Base-by-base conservation (phyloP, 2,113 vertebrate species). In the Felis chaus region DNA sequence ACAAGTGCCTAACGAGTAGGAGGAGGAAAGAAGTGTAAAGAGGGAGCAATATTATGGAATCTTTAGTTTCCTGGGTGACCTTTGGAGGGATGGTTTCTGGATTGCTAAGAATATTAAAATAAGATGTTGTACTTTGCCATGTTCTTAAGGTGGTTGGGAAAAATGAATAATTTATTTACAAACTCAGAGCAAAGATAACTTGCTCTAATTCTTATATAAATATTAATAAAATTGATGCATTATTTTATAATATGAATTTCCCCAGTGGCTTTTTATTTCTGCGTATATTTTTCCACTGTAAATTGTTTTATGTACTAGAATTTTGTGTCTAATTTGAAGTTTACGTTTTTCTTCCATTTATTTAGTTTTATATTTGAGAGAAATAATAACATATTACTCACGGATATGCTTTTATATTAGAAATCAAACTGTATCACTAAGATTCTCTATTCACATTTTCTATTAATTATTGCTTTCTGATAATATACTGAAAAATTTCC, bases 321-420 rank as follows among this genome's bases (percentile, higher is more conserved):
- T 53, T 81, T 39, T 86, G 14, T 36, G 29, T 89, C 8, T 61
- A 86, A 91, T 83, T 85, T 74, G 21, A 83, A 83, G 10, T 89
- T 78, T 55, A 83, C 5, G 15, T 91, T 94, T 78, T 74, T 68
- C 31, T 81, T 85, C 18, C 5, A 71, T 50, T 93, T 50, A 33
- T 86, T 89, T 89, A 48, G 7, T 86, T 86, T 97, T 80, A 80
- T 82, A 50, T 9, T 83, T 80, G 18, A 80, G 50, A 94, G 36
- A 85, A 92, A n/a, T 92, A 66, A 85, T 33, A 25, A 19, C 15
- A 41, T 68, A 66, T 73, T 66, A 82, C 9, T 87, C 15, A 45
- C 55, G 50, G 19, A 3, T 65, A 8, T 71, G 16, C 25, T 94
- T 82, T 78, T 65, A 71, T 65, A 87, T 85, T 87, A 53, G 15